phyloP scores from a whole-genome alignment of 2,888 invertebrate species.

The Hyalella azteca region DNA sequence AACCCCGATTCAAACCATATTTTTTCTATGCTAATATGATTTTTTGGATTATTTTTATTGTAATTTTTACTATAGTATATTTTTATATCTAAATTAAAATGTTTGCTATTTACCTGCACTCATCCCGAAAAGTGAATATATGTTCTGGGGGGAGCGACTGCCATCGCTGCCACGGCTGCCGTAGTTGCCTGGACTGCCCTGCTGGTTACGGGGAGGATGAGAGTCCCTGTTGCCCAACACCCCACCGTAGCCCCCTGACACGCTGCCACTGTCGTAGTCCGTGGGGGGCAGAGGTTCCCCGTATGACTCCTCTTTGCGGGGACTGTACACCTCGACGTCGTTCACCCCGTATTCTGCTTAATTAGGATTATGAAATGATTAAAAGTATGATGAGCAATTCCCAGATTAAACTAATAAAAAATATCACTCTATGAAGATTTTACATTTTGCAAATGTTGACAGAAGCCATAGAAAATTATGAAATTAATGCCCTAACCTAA shows the following conservation, averaged over 20 bases:
- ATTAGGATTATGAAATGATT: too few relatives aligned
- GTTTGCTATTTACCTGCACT: not conserved
- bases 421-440: too few relatives aligned
- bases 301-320: conserved; percentile 18
- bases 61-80: too few relatives aligned
- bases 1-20: too few relatives aligned
- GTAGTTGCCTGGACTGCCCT: not conserved
- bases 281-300: not conserved
- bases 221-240: conserved; percentile 3
- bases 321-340: not conserved
- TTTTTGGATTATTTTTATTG: too few relatives aligned
- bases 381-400: too few relatives aligned
- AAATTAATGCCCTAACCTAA: too few relatives aligned
- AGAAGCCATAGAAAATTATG: too few relatives aligned
- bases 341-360: not conserved
- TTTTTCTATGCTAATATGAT: too few relatives aligned
- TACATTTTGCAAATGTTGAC: too few relatives aligned
- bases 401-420: too few relatives aligned
- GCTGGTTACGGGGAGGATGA: not conserved
- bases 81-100: not conserved
- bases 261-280: conserved; percentile 13
- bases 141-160: not conserved
- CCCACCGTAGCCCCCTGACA: not conserved
- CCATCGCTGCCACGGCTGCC: not conserved
- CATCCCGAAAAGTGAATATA: not conserved